These are phyloP conservation scores for Myopa testacea DNA, from an alignment of 2,888 invertebrate genomes.

Conservation along the genomic window DNA sequence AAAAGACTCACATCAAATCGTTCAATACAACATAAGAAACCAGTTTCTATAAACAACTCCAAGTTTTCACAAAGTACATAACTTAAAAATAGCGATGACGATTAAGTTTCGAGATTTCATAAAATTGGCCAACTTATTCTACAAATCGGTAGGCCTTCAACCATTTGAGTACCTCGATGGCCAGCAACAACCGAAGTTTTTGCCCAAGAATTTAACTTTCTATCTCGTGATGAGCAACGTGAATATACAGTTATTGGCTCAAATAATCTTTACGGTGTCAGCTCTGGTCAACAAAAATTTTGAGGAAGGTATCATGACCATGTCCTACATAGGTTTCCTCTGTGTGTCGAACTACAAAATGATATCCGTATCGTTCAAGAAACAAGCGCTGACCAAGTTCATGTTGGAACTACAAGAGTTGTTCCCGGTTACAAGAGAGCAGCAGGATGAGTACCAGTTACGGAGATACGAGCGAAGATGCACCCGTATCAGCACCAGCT, in stretches of 20 bases:
- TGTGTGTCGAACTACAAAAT: conserved; percentile 50
- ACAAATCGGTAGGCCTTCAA: conserved; percentile 54
- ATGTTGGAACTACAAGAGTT: conserved; percentile 45
- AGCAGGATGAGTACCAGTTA: conserved; percentile 47
- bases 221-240: conserved; percentile 53
- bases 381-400: conserved; percentile 42
- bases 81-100: neutral
- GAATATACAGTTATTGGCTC: conserved; percentile 41
- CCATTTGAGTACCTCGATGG: conserved; percentile 47
- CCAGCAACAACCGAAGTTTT: neutral
- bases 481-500: conserved; percentile 51
- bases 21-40: too few species aligned
- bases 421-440: conserved; percentile 44
- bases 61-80: too few species aligned
- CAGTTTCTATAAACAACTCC: too few species aligned
- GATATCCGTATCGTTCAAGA: conserved; percentile 47
- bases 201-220: conserved; percentile 41
- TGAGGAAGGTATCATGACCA: conserved; percentile 49
- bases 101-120: conserved; percentile 53
- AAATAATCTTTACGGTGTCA: conserved; percentile 45
- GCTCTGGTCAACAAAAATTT: conserved; percentile 47
- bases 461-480: conserved; percentile 47
- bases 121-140: conserved; percentile 58
- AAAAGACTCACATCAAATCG: too few species aligned
- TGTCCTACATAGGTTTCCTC: conserved; percentile 51